Evolutionary conservation across 2,797 vertebrate genomes (phyloP).

Genomic region (Labroides dimidiatus): DNA sequence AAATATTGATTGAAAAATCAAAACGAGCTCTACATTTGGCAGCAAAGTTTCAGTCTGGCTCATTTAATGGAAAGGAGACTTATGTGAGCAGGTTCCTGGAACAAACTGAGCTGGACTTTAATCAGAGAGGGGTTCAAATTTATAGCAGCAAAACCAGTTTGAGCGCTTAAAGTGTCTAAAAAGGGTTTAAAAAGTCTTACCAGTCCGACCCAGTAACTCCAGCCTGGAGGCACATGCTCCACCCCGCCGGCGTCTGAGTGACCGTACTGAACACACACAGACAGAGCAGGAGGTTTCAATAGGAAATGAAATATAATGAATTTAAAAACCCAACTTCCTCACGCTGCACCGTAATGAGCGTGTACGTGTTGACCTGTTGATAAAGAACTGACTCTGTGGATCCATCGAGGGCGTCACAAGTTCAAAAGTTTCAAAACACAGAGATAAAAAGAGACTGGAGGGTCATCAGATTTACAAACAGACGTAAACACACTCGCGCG

Average conservation of each 20-base stretch:
- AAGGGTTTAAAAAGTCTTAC: conserved; percentile 76
- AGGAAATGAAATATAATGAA: too few relatives aligned
- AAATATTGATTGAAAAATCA: neutral
- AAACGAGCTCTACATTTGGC: neutral
- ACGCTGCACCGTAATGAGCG: too few relatives aligned
- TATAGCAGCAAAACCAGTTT: too few relatives aligned
- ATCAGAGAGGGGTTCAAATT: too few relatives aligned
- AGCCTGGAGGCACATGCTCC: conserved; percentile 92
- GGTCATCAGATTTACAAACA: too few relatives aligned
- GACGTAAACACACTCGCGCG: too few relatives aligned
- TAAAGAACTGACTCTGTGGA: neutral
- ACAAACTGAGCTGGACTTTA: neutral
- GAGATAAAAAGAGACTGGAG: neutral
- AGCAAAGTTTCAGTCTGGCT: neutral
- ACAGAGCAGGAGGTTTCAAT: too few relatives aligned
- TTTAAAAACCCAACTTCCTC: too few relatives aligned
- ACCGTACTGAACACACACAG: conserved; percentile 87
- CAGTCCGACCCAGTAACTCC: conserved; percentile 96
- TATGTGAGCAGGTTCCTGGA: neutral
- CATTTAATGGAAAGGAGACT: neutral
- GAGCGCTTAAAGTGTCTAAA: too few relatives aligned
- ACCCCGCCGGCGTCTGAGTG: conserved; percentile 90
- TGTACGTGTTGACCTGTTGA: neutral
- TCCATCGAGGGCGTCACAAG: neutral
- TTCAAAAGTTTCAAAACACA: neutral